Base-by-base conservation (phyloP, 2,113 vertebrate genomes). In the Menidia beryllina region DNA sequence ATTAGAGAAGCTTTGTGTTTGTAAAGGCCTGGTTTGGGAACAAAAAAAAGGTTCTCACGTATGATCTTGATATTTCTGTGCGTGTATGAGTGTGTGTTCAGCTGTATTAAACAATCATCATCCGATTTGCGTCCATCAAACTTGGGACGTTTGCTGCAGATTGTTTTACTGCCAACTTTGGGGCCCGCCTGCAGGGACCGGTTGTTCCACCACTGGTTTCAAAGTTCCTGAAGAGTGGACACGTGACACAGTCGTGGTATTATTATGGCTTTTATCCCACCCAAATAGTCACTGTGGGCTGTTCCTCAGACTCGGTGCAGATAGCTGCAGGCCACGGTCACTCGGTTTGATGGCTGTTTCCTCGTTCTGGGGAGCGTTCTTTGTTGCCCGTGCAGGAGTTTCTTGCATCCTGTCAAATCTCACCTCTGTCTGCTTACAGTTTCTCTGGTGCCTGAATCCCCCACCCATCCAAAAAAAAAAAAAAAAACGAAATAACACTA, bases 1-100 rank as follows among this genome's bases (percentile, higher is more conserved):
- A 47, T 61, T 48, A 25, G 50, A 50, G 49, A 13, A 47, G 49
- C 11, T 7, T 39, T 47, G 36, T 67, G 2, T 70, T 57, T 81
- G 5, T 38, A 25, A 52, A 52, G 38, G 3, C 26, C 20, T 36
- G 59, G 7, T 49, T 62, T 19, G n/a, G n/a, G n/a, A n/a, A n/a
- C n/a, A 12, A 63, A 38, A 38, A 13, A 24, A n/a, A 52, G 26
- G 25, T 19, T 45, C 41, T 45, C 5, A n/a, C 41, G 6, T 45
- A n/a, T 45, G 6, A 45, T 13, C 39, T 5, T 17, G 19, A 17
- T 15, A 15, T 4, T 19, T 7, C 2, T 45, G 17, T 45, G 41
- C 7, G 17, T 34, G 30, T 34, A 34, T 34, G 30, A 34, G 30
- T 34, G 30, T 34, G 30, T 34, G 10, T 34, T 34, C 10, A 1